phyloP scores from a whole-genome alignment of 1,140 invertebrate species.

The Drosophila neocordata region DNA sequence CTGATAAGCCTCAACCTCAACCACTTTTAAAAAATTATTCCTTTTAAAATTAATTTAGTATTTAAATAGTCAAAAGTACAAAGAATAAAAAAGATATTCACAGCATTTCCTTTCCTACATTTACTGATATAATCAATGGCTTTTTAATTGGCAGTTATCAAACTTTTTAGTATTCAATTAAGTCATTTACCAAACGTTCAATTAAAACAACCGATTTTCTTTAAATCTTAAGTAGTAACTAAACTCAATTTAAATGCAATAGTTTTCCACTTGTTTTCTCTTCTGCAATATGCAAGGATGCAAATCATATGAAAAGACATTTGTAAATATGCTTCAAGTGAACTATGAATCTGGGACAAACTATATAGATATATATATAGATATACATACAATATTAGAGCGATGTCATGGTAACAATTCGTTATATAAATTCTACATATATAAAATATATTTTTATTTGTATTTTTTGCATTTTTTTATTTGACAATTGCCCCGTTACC shows the following conservation, averaged over 20 bases:
- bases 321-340: not conserved
- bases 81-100: too few species aligned
- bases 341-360: not conserved
- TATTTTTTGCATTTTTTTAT: not conserved
- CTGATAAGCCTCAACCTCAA: too few species aligned
- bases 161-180: too few species aligned
- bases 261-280: not conserved
- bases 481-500: conserved; percentile 5
- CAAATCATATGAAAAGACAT: not conserved
- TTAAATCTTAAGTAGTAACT: too few species aligned
- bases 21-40: too few species aligned
- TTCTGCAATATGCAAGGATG: not conserved
- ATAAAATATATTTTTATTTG: not conserved
- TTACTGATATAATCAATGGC: too few species aligned
- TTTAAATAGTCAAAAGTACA: too few species aligned
- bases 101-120: too few species aligned
- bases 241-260: not conserved
- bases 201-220: too few species aligned
- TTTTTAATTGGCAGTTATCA: too few species aligned
- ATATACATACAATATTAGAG: not conserved
- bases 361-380: conserved; percentile 1
- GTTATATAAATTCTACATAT: conserved; percentile 4
- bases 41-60: too few species aligned
- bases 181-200: too few species aligned
- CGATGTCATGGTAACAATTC: conserved; percentile 5